Conservation (phyloP, 2,113 vertebrate genomes). For the Beaufortia kweichowensis region DNA sequence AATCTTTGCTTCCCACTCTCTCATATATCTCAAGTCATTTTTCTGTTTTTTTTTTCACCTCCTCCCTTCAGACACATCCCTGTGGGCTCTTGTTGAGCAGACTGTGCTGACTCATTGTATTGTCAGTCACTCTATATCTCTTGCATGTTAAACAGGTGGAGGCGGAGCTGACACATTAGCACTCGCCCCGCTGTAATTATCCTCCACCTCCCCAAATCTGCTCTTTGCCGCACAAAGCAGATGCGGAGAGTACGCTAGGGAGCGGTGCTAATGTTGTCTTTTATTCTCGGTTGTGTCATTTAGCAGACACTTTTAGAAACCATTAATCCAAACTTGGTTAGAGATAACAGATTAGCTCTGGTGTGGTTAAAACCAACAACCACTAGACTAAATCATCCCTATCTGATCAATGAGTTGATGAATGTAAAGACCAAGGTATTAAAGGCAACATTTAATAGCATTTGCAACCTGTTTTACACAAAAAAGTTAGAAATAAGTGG, state of each 20-base stretch:
- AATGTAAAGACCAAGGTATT: too few relatives aligned
- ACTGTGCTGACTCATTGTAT: conserved; percentile 45
- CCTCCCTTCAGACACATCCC: conserved; percentile 7
- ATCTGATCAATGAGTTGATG: too few relatives aligned
- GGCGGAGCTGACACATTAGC: conserved; percentile 18
- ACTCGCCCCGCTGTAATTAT: conserved; percentile 18
- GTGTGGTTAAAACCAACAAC: background rate
- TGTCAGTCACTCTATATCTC: conserved; percentile 34
- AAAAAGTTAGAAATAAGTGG: too few relatives aligned
- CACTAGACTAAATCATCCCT: background rate
- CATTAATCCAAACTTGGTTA: background rate
- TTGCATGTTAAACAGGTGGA: conserved; percentile 36
- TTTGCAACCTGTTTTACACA: too few relatives aligned
- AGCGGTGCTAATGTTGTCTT: background rate
- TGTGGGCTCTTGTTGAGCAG: conserved; percentile 27
- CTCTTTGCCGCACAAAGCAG: background rate
- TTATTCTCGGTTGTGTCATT: background rate
- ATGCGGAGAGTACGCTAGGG: background rate
- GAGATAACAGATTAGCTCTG: background rate
- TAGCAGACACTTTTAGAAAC: conserved; percentile 3
- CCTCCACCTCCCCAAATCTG: conserved; percentile 33
- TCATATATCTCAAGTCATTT: conserved; percentile 1
- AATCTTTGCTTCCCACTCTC: conserved; percentile 31
- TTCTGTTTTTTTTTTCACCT: conserved; percentile 3
- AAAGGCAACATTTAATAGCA: too few relatives aligned